These are phyloP conservation scores for Cygnus olor DNA, from an alignment of 2,797 vertebrate species.

Conservation along the genomic window DNA sequence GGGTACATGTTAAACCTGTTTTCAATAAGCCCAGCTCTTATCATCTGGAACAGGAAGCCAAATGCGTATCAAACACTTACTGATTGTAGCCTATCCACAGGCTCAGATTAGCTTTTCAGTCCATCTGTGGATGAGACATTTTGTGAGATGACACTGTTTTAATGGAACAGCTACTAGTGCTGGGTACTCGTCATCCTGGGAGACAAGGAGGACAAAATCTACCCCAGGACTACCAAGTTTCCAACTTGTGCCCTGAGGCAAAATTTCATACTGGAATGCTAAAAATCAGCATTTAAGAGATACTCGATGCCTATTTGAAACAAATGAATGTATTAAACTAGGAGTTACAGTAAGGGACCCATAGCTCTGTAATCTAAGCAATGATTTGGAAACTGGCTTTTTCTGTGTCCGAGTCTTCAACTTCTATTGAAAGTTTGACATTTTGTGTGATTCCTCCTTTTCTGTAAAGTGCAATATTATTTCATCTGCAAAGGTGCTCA, in stretches of 20 bases:
- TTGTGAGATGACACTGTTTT: background rate
- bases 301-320: background rate
- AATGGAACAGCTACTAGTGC: background rate
- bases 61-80: background rate
- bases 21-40: background rate
- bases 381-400: background rate
- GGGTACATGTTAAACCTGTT: background rate
- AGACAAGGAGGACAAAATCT: background rate
- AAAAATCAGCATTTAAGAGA: background rate
- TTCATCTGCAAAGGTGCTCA: background rate
- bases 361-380: background rate
- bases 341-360: background rate
- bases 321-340: background rate
- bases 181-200: background rate
- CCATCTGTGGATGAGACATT: background rate
- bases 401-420: background rate
- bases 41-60: background rate
- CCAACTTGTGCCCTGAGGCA: background rate
- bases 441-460: background rate
- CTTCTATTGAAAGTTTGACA: background rate
- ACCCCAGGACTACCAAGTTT: background rate
- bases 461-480: background rate
- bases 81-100: background rate
- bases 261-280: background rate
- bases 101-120: background rate